Conservation (phyloP, 1,140 invertebrate species). For the Zaprionus vittiger region DNA sequence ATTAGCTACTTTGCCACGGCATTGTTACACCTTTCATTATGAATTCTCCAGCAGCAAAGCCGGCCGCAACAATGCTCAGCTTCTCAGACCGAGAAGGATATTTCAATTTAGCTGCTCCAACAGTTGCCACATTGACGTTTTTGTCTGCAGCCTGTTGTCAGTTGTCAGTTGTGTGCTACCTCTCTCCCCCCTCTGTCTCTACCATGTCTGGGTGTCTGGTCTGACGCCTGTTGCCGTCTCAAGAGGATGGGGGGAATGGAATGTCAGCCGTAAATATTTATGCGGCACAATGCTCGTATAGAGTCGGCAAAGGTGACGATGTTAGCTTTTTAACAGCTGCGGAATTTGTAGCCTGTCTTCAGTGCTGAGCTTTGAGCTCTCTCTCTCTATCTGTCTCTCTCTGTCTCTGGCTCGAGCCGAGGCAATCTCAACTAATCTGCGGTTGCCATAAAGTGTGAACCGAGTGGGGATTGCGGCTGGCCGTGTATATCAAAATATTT, state of each 20-base stretch:
- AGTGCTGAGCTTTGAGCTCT: constrained; percentile 19
- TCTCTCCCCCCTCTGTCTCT: neutral
- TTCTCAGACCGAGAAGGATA: constrained; percentile 67
- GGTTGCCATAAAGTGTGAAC: constrained; percentile 71
- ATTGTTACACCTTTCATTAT: constrained; percentile 82
- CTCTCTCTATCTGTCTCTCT: too few species aligned
- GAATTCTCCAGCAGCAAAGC: constrained; percentile 50
- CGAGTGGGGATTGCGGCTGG: constrained; percentile 26
- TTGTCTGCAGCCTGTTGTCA: constrained; percentile 49
- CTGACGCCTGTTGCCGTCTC: constrained; percentile 35
- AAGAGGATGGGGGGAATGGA: constrained; percentile 27
- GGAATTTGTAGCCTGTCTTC: constrained; percentile 77
- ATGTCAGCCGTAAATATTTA: constrained; percentile 78
- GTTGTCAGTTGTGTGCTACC: constrained; percentile 15
- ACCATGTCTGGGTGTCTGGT: constrained; percentile 13
- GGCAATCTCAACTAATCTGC: constrained; percentile 79
- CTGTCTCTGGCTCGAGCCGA: neutral
- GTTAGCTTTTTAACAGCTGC: constrained; percentile 81
- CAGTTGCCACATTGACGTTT: constrained; percentile 81
- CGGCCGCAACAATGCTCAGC: constrained; percentile 72
- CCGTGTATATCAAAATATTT: constrained; percentile 57
- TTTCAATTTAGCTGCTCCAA: constrained; percentile 81
- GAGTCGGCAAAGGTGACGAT: constrained; percentile 69
- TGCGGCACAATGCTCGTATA: constrained; percentile 63
- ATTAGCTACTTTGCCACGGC: constrained; percentile 77